Percentiles rank a stretch among this genome's conserved stretches.
phyloP scores from a whole-genome alignment of 2,113 vertebrate genomes.

The Lichenostomus cassidix region DNA sequence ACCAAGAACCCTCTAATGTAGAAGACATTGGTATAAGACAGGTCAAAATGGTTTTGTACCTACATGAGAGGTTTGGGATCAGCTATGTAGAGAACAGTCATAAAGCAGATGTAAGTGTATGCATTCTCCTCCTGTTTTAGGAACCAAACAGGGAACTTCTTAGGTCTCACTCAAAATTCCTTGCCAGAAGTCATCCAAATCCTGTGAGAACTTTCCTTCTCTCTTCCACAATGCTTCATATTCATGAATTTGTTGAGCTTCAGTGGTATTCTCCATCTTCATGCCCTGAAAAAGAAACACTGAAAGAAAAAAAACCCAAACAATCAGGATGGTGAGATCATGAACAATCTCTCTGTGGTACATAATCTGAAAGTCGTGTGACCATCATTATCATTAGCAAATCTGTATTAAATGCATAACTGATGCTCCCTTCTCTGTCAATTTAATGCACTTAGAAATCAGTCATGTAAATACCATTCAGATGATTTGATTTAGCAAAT shows the following conservation, averaged over 20 bases:
- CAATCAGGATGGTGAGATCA: neutral
- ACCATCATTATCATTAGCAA: neutral
- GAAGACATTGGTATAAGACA: neutral
- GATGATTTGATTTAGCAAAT: slow-evolving; percentile 39
- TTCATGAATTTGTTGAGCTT: neutral
- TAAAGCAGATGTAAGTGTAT: neutral
- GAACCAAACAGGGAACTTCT: neutral
- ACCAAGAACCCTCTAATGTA: neutral
- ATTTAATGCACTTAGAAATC: slow-evolving; percentile 4
- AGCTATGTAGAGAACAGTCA: neutral
- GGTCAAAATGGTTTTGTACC: neutral
- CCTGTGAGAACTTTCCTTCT: neutral
- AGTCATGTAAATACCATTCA: neutral
- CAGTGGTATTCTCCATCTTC: neutral
- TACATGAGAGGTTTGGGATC: neutral
- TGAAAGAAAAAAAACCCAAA: neutral
- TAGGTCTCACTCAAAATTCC: neutral
- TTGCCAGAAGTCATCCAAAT: neutral
- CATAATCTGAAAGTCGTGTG: neutral
- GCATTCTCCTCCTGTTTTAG: neutral
- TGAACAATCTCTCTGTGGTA: neutral
- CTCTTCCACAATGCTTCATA: neutral
- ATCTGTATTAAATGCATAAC: slow-evolving; percentile 4
- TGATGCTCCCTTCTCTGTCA: neutral
- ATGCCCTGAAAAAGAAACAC: neutral